Evolutionary conservation across 2,113 vertebrate genomes (phyloP), one percentile per base, ranked within the genome.

Genomic region (Phasianus colchicus): DNA sequence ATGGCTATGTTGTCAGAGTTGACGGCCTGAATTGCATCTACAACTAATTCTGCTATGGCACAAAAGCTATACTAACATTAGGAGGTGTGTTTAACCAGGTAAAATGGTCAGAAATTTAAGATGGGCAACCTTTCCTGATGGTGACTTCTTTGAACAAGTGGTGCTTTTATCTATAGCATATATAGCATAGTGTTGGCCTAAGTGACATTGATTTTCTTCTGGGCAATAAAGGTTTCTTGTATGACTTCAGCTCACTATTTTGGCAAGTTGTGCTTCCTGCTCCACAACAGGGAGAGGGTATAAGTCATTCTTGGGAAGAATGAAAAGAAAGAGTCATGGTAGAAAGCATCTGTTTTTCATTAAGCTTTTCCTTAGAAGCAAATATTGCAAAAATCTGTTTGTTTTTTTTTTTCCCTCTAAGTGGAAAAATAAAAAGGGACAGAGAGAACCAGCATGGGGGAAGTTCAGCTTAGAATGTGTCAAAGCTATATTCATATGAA

Each of bases 311-410:
- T 58, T 69, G 65, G 48, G 38, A 92, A 64, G 34, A 48, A 77
- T 64, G 60, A 88, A 88, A 88, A 70, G 58, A 54, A 72, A 73
- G 13, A 72, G 54, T 73, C 70, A 64, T 52, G 47, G 47, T n/a
- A 81, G 71, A 73, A 95, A 85, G 42, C 54, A 58, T 73, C 60
- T 88, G 74, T 27, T 85, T 81, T 69, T 88, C 83, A 71, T 89
- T 87, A 76, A 84, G 13, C 52, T 84, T 84, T 55, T 61, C 40
- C 64, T 76, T 76, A 55, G 63, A 90, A 87, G n/a, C 69, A 67
- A 45, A 61, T 55, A 75, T 29, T 48, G 30, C 40, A 83, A 82
- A 86, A 72, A 61, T 48, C 38, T 42, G 34, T 10, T 27, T 48
- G 67, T 79, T 64, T 88, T 18, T 24, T 42, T 85, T 87, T 64